These are phyloP conservation scores for Propithecus deckenii DNA, from an alignment of 2,797 vertebrate species.

Conservation along the genomic window DNA sequence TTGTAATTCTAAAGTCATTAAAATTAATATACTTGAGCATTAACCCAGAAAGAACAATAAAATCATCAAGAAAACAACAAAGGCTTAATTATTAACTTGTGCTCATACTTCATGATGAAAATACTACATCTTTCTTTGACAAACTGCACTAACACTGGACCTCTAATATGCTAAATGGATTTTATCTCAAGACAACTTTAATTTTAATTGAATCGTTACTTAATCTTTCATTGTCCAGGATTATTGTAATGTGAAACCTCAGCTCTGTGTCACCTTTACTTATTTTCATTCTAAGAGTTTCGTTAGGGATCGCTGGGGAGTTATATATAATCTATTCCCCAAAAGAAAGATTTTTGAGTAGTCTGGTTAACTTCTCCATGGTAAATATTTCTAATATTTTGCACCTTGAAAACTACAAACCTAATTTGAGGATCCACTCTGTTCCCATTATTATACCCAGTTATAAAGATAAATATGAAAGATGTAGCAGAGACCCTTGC, in stretches of 20 bases:
- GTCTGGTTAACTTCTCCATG: slow-evolving; percentile 17
- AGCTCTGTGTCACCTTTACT: neutral
- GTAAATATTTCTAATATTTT: slow-evolving; percentile 43
- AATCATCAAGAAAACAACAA: slow-evolving; percentile 41
- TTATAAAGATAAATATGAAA: slow-evolving; percentile 43
- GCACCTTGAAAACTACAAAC: slow-evolving; percentile 41
- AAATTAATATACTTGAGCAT: slow-evolving; percentile 36
- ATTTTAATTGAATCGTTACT: slow-evolving; percentile 41
- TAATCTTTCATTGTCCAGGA: slow-evolving; percentile 20
- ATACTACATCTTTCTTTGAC: slow-evolving; percentile 60
- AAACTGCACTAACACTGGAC: neutral
- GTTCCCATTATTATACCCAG: neutral
- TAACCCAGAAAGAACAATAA: slow-evolving; percentile 49
- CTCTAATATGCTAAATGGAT: neutral
- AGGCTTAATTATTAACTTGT: slow-evolving; percentile 58
- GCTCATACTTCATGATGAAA: slow-evolving; percentile 47
- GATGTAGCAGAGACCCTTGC: neutral
- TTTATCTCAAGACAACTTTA: slow-evolving; percentile 32
- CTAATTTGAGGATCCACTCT: neutral
- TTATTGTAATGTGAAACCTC: slow-evolving; percentile 27
- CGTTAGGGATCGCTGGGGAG: neutral
- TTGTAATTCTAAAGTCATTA: slow-evolving; percentile 49
- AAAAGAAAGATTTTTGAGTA: slow-evolving; percentile 43
- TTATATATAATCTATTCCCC: neutral
- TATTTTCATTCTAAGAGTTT: slow-evolving; percentile 6